Evolutionary conservation across 2,888 invertebrate genomes (phyloP).

Genomic region (Luffia ferchaultella): DNA sequence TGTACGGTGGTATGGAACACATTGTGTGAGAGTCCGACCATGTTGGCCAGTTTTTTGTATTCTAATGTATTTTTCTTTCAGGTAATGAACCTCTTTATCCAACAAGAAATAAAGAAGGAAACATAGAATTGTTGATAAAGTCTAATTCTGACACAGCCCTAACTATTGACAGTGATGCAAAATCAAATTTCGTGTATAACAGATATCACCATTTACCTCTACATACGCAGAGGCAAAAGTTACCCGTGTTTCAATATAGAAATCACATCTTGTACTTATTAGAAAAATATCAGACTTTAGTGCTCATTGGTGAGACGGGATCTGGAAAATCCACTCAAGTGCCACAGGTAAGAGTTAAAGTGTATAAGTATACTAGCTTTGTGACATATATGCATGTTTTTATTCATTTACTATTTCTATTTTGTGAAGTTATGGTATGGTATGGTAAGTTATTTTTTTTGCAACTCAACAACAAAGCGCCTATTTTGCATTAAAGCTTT

Average conservation of each 20-base stretch:
- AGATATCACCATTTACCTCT: conserved; percentile 83
- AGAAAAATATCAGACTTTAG: conserved; percentile 88
- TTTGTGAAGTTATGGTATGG: no score
- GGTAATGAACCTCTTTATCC: conserved; percentile 38
- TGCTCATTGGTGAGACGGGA: conserved; percentile 94
- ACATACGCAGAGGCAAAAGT: conserved; percentile 81
- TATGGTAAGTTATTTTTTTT: no score
- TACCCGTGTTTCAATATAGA: conserved; percentile 87
- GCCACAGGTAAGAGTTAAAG: conserved; percentile 77
- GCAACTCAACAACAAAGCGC: no score
- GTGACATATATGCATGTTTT: no score
- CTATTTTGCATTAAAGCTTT: no score
- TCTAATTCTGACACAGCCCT: conserved; percentile 43
- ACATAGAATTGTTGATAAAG: conserved; percentile 41
- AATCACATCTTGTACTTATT: conserved; percentile 83
- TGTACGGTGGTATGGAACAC: background rate
- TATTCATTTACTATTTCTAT: no score
- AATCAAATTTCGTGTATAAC: conserved; percentile 83
- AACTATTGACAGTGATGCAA: conserved; percentile 65
- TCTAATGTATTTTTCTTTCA: conserved; percentile 15
- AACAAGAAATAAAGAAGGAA: conserved; percentile 42
- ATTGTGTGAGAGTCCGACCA: background rate
- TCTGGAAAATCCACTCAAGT: conserved; percentile 97
- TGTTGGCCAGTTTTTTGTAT: background rate
- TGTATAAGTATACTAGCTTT: background rate